Percentiles rank a stretch among this genome's conserved stretches.
These are phyloP conservation scores for Schlechtendalia chinensis DNA, from an alignment of 1,140 invertebrate genomes.

Conservation along the genomic window DNA sequence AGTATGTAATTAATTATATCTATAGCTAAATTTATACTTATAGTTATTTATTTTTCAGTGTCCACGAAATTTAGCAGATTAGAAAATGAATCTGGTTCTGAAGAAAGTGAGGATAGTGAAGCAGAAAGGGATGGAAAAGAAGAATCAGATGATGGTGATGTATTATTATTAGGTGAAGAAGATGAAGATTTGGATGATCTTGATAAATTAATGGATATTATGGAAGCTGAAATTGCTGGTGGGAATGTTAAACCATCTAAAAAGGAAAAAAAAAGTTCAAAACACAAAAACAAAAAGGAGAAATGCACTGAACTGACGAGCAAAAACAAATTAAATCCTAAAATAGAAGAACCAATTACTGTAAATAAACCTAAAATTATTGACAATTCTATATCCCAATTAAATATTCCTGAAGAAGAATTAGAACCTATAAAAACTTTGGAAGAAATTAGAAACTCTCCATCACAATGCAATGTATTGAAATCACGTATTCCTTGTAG, in stretches of 20 bases:
- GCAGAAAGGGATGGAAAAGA: constrained; percentile 13
- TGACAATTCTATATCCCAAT: neutral
- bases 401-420: constrained; percentile 23
- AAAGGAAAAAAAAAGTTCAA: constrained; percentile 33
- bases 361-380: neutral
- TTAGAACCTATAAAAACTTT: constrained; percentile 45
- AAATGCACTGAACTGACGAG: neutral
- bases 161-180: constrained; percentile 36
- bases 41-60: neutral
- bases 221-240: constrained; percentile 45
- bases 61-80: constrained; percentile 47
- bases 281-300: constrained; percentile 40
- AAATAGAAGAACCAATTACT: constrained; percentile 1
- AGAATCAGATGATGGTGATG: constrained; percentile 46
- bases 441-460: constrained; percentile 29
- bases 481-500: constrained; percentile 14
- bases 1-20: no score
- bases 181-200: constrained; percentile 47
- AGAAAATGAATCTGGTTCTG: constrained; percentile 43
- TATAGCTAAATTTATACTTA: no score
- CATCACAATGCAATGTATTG: neutral
- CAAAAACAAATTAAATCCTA: constrained; percentile 3
- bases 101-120: constrained; percentile 41
- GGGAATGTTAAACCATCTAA: constrained; percentile 10
- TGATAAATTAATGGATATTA: constrained; percentile 46